These are phyloP conservation scores for Lophochroa leadbeateri DNA, from an alignment of 2,113 vertebrate species.

Conservation along the genomic window DNA sequence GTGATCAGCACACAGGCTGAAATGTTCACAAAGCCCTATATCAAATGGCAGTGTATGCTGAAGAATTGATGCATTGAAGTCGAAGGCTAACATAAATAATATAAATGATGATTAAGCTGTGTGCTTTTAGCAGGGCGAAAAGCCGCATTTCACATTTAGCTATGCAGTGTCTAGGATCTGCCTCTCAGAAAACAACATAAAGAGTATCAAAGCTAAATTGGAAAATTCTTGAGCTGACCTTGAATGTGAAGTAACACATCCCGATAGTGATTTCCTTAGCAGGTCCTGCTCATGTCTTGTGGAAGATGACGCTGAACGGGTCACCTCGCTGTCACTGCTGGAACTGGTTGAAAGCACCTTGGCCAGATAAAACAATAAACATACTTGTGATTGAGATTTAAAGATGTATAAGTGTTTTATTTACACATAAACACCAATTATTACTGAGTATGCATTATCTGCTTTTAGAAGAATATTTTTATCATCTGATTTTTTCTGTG, in stretches of 20 bases:
- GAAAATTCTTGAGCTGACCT: background rate
- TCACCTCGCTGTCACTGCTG: background rate
- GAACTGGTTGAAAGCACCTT: background rate
- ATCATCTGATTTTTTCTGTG: background rate
- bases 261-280: background rate
- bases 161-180: background rate
- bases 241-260: background rate
- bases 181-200: background rate
- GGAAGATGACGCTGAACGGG: background rate
- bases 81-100: background rate
- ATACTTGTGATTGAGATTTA: background rate
- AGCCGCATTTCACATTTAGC: background rate
- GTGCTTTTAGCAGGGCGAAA: background rate
- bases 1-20: background rate
- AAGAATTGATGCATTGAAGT: background rate
- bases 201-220: background rate
- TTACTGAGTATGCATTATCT: background rate
- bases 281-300: background rate
- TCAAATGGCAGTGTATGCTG: background rate
- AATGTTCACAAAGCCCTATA: background rate
- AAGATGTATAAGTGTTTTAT: background rate
- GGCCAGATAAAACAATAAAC: background rate
- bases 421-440: background rate
- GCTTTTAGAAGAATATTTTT: background rate
- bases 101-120: background rate